Conservation (phyloP, 2,888 invertebrate genomes). For the Yponomeuta plumbellus region DNA sequence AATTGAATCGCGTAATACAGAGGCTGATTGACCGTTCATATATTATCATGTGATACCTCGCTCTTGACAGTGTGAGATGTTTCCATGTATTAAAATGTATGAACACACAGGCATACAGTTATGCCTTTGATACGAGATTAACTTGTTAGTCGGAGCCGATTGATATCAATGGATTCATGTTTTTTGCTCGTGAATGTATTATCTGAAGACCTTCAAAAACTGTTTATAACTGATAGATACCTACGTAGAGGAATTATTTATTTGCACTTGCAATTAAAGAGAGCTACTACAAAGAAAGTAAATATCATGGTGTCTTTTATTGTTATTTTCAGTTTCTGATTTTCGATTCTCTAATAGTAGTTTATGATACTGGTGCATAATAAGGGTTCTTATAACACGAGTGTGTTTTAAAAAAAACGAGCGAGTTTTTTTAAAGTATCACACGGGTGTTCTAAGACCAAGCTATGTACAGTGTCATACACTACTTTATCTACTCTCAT, state of each 20-base stretch:
- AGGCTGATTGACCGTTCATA: neutral
- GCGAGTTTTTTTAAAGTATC: no score
- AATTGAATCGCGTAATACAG: neutral
- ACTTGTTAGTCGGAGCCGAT: conserved; percentile 11
- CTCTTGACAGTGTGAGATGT: conserved; percentile 5
- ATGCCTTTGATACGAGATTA: conserved; percentile 11
- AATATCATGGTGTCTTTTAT: neutral
- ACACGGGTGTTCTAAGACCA: no score
- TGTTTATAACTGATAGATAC: no score
- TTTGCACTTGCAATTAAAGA: no score
- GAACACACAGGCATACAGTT: neutral
- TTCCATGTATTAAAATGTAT: conserved; percentile 9
- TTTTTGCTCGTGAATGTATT: neutral
- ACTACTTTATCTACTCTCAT: no score
- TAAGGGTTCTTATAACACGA: no score
- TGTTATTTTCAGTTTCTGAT: neutral
- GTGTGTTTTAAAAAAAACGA: no score
- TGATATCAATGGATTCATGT: conserved; percentile 1
- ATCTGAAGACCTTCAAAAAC: neutral
- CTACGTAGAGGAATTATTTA: no score
- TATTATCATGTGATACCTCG: neutral
- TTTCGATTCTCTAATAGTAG: neutral
- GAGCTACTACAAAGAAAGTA: no score
- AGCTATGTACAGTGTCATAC: no score
- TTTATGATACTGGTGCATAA: no score